A percentile compares a stretch with the other conserved stretches of the same genome.
Evolutionary conservation across 2,113 vertebrate genomes (phyloP).

Genomic region (Dicrurus megarhynchus): DNA sequence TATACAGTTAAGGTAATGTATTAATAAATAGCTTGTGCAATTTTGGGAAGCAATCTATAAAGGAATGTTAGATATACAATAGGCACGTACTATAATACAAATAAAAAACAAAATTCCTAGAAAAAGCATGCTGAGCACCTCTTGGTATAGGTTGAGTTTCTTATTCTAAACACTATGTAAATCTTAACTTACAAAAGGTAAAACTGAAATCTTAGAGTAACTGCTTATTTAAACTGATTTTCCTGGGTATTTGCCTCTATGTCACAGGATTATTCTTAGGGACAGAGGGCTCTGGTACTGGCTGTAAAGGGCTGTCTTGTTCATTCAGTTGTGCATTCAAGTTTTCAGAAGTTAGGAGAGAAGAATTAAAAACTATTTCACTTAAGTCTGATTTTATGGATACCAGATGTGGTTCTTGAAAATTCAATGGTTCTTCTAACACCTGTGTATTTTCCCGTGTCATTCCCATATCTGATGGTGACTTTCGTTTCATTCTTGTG

Average conservation of each 20-base stretch:
- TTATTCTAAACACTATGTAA: conserved; percentile 73
- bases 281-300: conserved; percentile 47
- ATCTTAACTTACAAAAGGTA: conserved; percentile 73
- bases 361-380: conserved; percentile 79
- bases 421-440: conserved; percentile 77
- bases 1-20: conserved; percentile 60
- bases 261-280: conserved; percentile 61
- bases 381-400: conserved; percentile 83
- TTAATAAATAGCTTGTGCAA: conserved; percentile 71
- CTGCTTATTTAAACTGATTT: conserved; percentile 53
- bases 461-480: conserved; percentile 87
- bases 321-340: conserved; percentile 72
- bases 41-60: conserved; percentile 76
- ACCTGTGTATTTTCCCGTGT: conserved; percentile 86
- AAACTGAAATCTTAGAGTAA: conserved; percentile 59
- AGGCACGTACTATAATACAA: conserved; percentile 81
- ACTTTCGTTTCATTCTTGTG: conserved; percentile 93
- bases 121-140: conserved; percentile 87
- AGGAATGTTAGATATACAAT: conserved; percentile 75
- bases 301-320: conserved; percentile 58
- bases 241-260: conserved; percentile 42
- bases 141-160: conserved; percentile 69
- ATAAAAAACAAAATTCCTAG: conserved; percentile 75
- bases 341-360: conserved; percentile 77
- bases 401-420: conserved; percentile 81